These are phyloP conservation scores for Glaucopsyche alexis DNA, from an alignment of 2,888 invertebrate species.

Conservation along the genomic window DNA sequence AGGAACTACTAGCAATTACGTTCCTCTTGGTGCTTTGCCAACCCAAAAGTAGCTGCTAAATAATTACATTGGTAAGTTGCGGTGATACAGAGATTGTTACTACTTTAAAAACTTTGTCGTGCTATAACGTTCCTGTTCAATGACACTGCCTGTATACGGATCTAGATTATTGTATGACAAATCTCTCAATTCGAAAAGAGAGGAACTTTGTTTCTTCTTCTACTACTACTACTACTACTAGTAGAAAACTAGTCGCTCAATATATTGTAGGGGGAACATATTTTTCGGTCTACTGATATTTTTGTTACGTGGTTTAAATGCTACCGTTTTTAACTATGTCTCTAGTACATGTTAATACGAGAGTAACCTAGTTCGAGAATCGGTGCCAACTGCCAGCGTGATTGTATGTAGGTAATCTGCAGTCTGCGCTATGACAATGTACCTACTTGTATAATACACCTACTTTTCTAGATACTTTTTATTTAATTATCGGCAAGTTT, in stretches of 20 bases:
- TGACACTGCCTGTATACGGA: too few species aligned
- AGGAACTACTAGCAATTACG: background rate
- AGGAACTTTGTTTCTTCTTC: too few species aligned
- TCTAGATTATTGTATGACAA: too few species aligned
- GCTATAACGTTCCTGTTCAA: too few species aligned
- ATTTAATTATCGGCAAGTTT: background rate
- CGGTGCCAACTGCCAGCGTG: background rate
- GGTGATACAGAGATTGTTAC: too few species aligned
- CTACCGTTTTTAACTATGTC: background rate
- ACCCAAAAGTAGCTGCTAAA: background rate
- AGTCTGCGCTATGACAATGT: background rate
- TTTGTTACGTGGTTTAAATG: background rate
- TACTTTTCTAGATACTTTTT: background rate
- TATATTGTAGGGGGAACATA: background rate
- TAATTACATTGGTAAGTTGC: too few species aligned
- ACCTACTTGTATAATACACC: background rate
- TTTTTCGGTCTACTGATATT: background rate
- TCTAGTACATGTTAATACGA: background rate
- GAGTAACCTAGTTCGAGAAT: constrained; percentile 6
- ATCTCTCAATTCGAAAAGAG: too few species aligned
- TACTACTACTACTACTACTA: too few species aligned
- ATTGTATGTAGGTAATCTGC: background rate
- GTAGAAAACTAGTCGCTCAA: too few species aligned
- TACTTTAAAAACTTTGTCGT: too few species aligned
- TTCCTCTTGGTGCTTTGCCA: background rate